Evolutionary conservation across 2,113 vertebrate species (phyloP).

Genomic region (Eptesicus fuscus): DNA sequence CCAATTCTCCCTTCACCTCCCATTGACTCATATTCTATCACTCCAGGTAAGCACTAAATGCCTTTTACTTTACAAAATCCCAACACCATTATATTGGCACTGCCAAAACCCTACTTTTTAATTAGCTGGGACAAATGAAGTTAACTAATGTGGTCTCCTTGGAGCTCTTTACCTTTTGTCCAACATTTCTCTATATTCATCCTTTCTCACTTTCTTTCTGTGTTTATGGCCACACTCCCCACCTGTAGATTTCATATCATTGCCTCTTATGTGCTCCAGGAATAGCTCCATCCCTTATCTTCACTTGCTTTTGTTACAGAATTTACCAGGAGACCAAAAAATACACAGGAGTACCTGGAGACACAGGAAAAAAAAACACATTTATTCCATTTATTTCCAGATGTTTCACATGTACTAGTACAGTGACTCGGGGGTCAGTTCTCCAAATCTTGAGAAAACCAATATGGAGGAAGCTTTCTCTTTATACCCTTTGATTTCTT

Average conservation of each 20-base stretch:
- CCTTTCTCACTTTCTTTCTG: neutral
- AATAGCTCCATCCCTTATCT: neutral
- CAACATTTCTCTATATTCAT: neutral
- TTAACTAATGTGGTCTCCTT: neutral
- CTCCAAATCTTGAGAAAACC: too few species aligned
- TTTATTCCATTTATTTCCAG: too few species aligned
- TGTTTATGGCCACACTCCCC: neutral
- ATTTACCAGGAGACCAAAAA: too few species aligned
- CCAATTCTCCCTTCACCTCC: neutral
- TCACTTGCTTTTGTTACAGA: neutral
- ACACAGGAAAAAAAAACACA: too few species aligned
- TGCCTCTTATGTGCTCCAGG: neutral
- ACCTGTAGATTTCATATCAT: neutral
- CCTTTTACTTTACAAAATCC: neutral
- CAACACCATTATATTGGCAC: neutral
- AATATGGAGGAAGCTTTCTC: too few species aligned
- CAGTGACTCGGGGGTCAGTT: too few species aligned
- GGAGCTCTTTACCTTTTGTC: neutral
- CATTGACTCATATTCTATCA: rapidly evolving
- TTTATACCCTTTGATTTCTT: too few species aligned
- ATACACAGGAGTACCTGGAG: too few species aligned
- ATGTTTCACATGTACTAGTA: too few species aligned
- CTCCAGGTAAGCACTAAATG: neutral
- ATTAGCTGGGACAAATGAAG: neutral
- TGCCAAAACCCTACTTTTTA: neutral